These are phyloP conservation scores for Nyctalus aviator DNA, from an alignment of 2,797 vertebrate genomes.

Conservation along the genomic window DNA sequence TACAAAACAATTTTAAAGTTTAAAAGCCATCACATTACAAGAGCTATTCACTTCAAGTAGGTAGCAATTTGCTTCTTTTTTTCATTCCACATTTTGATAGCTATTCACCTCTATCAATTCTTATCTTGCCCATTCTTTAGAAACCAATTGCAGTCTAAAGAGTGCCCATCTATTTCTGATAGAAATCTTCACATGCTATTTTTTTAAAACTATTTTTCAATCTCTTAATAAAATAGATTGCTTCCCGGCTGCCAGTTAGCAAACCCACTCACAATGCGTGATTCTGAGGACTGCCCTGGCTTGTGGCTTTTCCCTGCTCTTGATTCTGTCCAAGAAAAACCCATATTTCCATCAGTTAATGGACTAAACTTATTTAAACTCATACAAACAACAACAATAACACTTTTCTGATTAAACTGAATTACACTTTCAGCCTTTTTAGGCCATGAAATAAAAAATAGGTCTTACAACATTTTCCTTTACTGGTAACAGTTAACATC, in stretches of 20 bases:
- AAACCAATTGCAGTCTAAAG: constrained; percentile 88
- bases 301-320: constrained; percentile 67
- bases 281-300: constrained; percentile 72
- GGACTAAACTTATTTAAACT: constrained; percentile 32
- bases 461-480: not conserved
- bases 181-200: constrained; percentile 86
- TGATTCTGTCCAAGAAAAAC: constrained; percentile 64
- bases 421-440: not conserved
- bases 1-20: constrained; percentile 87
- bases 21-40: constrained; percentile 86
- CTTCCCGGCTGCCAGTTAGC: constrained; percentile 83
- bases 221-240: constrained; percentile 89
- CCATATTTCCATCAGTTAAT: constrained; percentile 44
- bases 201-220: constrained; percentile 86
- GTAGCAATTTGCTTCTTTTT: constrained; percentile 86
- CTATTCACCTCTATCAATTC: constrained; percentile 88
- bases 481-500: not conserved
- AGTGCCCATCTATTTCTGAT: constrained; percentile 87
- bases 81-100: constrained; percentile 83
- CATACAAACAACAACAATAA: not conserved
- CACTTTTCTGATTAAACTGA: not conserved
- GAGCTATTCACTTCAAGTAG: constrained; percentile 88
- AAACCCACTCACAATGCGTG: constrained; percentile 81
- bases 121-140: constrained; percentile 87
- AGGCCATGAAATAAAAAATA: constrained; percentile 32